These are phyloP conservation scores for Gymnothorax javanicus DNA, from an alignment of 2,797 vertebrate species.

Conservation along the genomic window DNA sequence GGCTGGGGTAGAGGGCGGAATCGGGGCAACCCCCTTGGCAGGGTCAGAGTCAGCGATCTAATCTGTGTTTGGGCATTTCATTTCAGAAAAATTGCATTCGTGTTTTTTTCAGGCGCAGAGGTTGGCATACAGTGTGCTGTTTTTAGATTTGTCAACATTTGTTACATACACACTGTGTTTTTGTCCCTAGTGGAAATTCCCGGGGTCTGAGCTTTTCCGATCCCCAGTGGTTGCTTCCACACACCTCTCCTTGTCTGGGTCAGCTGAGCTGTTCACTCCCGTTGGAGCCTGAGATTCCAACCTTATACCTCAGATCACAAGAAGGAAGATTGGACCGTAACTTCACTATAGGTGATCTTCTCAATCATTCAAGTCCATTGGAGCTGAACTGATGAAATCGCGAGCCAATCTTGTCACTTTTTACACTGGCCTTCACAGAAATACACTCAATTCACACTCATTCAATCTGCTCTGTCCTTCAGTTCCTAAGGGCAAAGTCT, in stretches of 20 bases:
- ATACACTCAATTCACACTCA: too few species aligned
- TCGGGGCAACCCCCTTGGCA: constrained; percentile 24
- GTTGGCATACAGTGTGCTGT: constrained; percentile 37
- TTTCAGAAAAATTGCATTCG: constrained; percentile 7
- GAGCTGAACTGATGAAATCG: too few species aligned
- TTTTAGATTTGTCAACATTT: constrained; percentile 44
- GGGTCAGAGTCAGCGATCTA: constrained; percentile 50
- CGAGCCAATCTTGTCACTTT: too few species aligned
- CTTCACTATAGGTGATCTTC: too few species aligned
- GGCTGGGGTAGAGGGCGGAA: constrained; percentile 37
- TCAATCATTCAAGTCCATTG: too few species aligned
- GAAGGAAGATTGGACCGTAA: too few species aligned
- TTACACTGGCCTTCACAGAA: too few species aligned
- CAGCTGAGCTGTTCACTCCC: constrained; percentile 36
- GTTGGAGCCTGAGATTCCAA: neutral
- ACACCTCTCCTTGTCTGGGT: constrained; percentile 17
- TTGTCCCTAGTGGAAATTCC: constrained; percentile 57
- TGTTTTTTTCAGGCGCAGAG: constrained; percentile 37
- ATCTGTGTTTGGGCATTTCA: constrained; percentile 35
- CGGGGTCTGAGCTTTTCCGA: constrained; percentile 42
- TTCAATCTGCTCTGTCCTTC: too few species aligned
- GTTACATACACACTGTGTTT: constrained; percentile 49
- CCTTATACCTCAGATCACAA: neutral
- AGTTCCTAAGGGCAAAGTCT: too few species aligned
- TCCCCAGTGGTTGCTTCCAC: constrained; percentile 49